Evolutionary conservation across 2,888 invertebrate species (phyloP).

Genomic region (Tenthredo mesomela): DNA sequence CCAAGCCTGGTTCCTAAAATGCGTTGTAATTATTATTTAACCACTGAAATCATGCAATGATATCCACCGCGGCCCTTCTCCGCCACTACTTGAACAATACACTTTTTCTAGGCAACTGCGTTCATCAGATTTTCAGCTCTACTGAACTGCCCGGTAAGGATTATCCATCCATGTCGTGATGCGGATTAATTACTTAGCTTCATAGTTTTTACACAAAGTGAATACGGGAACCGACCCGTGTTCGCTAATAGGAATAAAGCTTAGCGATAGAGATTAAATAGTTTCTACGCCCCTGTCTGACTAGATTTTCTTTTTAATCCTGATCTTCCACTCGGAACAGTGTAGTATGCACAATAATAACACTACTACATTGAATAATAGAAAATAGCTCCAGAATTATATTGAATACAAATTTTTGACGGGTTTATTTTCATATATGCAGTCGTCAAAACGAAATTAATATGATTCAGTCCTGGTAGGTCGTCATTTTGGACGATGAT

Average conservation of each 20-base stretch:
- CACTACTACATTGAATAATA: background rate
- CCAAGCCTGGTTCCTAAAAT: background rate
- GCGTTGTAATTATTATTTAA: slow-evolving; percentile 27
- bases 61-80: background rate
- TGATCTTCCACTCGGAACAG: background rate
- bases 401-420: background rate
- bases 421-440: background rate
- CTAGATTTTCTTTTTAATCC: slow-evolving; percentile 6
- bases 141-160: slow-evolving; percentile 10
- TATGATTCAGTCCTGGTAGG: background rate
- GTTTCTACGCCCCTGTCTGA: background rate
- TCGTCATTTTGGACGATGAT: slow-evolving; percentile 19
- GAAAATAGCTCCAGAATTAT: background rate
- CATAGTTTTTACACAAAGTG: slow-evolving; percentile 6
- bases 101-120: slow-evolving; percentile 32
- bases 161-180: slow-evolving; percentile 25
- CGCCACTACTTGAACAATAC: slow-evolving; percentile 16
- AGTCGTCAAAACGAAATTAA: slow-evolving; percentile 20
- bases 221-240: slow-evolving; percentile 4
- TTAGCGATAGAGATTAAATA: slow-evolving; percentile 26
- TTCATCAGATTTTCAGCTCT: slow-evolving; percentile 31
- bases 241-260: slow-evolving; percentile 33
- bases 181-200: slow-evolving; percentile 39
- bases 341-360: background rate
- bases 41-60: slow-evolving; percentile 27